Conservation (phyloP, 2,113 vertebrate species). For the Nannospalax galili region DNA sequence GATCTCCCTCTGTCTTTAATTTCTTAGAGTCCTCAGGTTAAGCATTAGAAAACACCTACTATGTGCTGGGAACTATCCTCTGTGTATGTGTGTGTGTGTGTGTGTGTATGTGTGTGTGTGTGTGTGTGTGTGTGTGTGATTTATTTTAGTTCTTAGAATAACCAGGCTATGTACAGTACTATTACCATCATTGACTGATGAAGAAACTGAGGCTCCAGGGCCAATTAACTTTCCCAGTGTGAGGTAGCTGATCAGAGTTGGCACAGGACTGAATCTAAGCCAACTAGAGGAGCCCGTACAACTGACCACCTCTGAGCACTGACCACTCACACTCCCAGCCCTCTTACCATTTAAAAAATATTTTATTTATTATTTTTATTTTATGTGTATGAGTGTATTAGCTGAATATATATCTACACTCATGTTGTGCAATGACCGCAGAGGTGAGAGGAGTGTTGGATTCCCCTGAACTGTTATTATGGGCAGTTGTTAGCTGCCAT, state of each 20-base stretch:
- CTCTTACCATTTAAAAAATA: too few relatives aligned
- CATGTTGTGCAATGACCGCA: too few relatives aligned
- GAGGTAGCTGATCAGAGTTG: neutral
- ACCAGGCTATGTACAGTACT: neutral
- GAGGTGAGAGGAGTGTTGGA: too few relatives aligned
- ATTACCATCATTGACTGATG: neutral
- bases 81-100: neutral
- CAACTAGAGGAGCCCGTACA: neutral
- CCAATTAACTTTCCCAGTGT: neutral
- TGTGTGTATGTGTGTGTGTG: neutral
- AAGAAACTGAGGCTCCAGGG: neutral
- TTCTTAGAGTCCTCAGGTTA: neutral
- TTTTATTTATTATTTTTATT: too few relatives aligned
- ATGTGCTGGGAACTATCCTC: neutral
- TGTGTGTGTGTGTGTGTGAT: neutral
- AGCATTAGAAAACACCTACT: constrained; percentile 72
- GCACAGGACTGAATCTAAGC: neutral
- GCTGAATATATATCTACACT: too few relatives aligned
- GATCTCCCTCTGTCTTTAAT: neutral
- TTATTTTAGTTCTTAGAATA: neutral
- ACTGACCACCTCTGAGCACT: neutral
- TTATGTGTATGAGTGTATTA: too few relatives aligned
- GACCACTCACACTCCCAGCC: neutral
- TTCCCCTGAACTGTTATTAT: too few relatives aligned
- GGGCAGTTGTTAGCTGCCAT: too few relatives aligned